A percentile compares a stretch with the other conserved stretches of the same genome.
Conservation (phyloP, 1,140 invertebrate species). For the Drosophila lowei region DNA sequence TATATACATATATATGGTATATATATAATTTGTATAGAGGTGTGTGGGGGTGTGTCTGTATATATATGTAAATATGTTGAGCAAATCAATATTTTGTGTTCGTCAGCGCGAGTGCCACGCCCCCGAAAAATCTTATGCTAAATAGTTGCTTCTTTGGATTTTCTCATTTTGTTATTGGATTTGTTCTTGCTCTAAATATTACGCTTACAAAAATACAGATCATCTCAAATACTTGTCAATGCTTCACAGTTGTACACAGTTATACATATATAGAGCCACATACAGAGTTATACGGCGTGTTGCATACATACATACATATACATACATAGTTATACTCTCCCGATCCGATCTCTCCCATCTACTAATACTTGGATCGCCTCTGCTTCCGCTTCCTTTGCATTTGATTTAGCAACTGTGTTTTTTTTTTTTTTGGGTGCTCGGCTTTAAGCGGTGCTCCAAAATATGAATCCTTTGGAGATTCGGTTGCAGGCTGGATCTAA, state of each 20-base stretch:
- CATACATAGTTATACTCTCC: slow-evolving; percentile 1
- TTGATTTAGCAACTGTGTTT: too few species aligned
- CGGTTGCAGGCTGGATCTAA: too few species aligned
- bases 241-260: slow-evolving; percentile 74
- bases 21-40: slow-evolving; percentile 22
- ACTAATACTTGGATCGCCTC: too few species aligned
- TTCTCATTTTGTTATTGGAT: background rate
- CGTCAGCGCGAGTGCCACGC: slow-evolving; percentile 31
- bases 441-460: too few species aligned
- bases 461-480: background rate
- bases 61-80: slow-evolving; percentile 44
- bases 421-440: too few species aligned
- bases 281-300: background rate
- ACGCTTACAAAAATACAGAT: slow-evolving; percentile 81
- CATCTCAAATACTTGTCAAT: slow-evolving; percentile 77
- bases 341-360: background rate
- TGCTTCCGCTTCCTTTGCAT: too few species aligned
- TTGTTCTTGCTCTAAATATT: slow-evolving; percentile 60
- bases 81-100: slow-evolving; percentile 59
- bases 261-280: slow-evolving; percentile 40
- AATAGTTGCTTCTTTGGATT: slow-evolving; percentile 45
- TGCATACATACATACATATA: slow-evolving; percentile 43
- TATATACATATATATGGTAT: slow-evolving; percentile 23
- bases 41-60: slow-evolving; percentile 19
- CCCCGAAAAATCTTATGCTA: slow-evolving; percentile 39